These are phyloP conservation scores for Patella ulyssiponensis DNA, from an alignment of 2,888 invertebrate genomes.

Conservation along the genomic window DNA sequence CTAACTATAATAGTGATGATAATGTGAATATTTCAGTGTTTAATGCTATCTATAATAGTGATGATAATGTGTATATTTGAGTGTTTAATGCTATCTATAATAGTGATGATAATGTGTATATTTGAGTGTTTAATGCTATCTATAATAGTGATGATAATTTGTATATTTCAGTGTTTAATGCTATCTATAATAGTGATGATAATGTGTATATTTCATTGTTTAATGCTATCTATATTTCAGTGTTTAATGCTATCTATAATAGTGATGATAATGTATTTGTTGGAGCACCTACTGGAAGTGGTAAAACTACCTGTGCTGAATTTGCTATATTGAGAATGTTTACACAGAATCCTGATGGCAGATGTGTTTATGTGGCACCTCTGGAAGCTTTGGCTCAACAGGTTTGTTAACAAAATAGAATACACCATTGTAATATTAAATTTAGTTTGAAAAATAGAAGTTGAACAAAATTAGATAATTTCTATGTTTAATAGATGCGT, in stretches of 20 bases:
- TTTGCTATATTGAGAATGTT: slow-evolving; percentile 90
- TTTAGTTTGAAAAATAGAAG: neutral
- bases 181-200: slow-evolving; percentile 97
- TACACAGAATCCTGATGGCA: slow-evolving; percentile 73
- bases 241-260: slow-evolving; percentile 98
- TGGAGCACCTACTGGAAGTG: slow-evolving; percentile 74
- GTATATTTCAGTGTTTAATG: slow-evolving; percentile 86
- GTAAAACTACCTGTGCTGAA: slow-evolving; percentile 94
- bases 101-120: slow-evolving; percentile 91
- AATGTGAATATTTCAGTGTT: neutral
- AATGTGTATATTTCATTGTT: slow-evolving; percentile 78
- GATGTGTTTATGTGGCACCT: slow-evolving; percentile 95
- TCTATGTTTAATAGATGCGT: neutral
- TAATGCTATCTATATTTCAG: slow-evolving; percentile 72
- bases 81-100: slow-evolving; percentile 99
- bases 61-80: slow-evolving; percentile 50
- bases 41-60: neutral
- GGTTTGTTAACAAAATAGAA: slow-evolving; percentile 51
- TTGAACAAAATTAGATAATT: neutral
- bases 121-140: slow-evolving; percentile 92
- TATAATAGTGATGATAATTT: slow-evolving; percentile 99
- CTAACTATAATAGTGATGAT: neutral
- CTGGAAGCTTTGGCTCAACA: slow-evolving; percentile 88
- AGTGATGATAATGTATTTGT: slow-evolving; percentile 98
- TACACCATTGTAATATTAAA: too few relatives aligned